phyloP scores from a whole-genome alignment of 2,888 invertebrate species.

The Glyphotaelius pellucidus region DNA sequence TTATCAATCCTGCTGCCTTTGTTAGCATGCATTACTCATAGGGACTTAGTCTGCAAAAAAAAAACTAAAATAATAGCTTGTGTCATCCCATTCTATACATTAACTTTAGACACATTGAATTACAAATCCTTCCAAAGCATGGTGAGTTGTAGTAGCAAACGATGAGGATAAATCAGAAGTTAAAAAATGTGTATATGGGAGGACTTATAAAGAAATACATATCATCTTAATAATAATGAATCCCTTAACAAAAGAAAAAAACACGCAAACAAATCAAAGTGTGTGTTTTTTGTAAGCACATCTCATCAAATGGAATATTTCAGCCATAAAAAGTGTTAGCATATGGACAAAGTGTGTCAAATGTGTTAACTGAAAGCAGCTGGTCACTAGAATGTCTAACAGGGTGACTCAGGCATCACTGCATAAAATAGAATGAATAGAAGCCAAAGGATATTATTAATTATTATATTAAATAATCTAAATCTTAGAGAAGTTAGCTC shows the following conservation, averaged over 20 bases:
- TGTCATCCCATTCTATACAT: background rate
- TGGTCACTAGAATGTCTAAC: background rate
- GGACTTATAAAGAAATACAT: background rate
- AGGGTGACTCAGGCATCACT: background rate
- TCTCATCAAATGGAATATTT: constrained; percentile 12
- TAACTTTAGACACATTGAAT: background rate
- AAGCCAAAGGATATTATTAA: background rate
- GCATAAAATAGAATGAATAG: background rate
- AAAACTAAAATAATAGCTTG: background rate
- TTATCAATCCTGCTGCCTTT: too few relatives aligned
- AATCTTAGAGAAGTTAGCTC: background rate
- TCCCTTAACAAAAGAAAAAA: background rate
- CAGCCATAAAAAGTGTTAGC: constrained; percentile 22
- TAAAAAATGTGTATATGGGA: background rate
- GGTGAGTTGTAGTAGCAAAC: background rate
- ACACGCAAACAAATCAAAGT: background rate
- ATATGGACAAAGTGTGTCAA: constrained; percentile 42
- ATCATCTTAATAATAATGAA: background rate
- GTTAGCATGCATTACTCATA: background rate
- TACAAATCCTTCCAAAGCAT: background rate
- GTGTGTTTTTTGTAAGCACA: background rate
- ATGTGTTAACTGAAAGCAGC: background rate
- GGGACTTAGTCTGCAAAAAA: background rate
- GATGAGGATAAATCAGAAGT: background rate
- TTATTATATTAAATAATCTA: background rate